Base-by-base conservation (phyloP, 2,113 vertebrate genomes). In the Seriola rivoliana region DNA sequence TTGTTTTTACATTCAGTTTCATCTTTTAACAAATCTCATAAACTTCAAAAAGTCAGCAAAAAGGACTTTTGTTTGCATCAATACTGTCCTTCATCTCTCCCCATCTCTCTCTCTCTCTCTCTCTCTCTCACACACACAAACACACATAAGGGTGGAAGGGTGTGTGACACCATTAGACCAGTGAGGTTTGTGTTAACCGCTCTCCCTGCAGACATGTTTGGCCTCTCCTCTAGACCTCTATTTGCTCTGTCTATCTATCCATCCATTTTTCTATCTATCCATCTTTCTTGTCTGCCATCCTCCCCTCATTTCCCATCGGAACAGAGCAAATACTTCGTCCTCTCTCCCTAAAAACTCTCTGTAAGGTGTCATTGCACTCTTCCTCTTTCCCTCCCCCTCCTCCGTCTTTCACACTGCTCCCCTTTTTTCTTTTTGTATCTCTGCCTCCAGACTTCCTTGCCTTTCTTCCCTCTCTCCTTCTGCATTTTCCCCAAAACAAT, bases 171-270 rank as follows among this genome's bases (percentile, higher is more conserved):
- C 63, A 80, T 82, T 76, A 91, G 52, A 88, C 59, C 80, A 71
- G 80, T 75, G 81, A 76, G 82, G 79, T 78, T 79, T 80, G 75
- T 85, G 84, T 68, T 70, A 84, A 73, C 75, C 36, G 25, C 70
- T 80, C 19, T 84, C 88, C 83, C 89, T 80, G 86, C 74, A 81
- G 88, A 80, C 71, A 85, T 75, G 69, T 80, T 90, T 79, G 60
- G 82, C 78, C 79, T 88, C 78, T 58, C 72, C 75, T 75, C 54
- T 40, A 72, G 66, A 76, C 60, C 67, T 88, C 54, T 76, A 77
- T 88, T 81, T 90, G 60, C 66, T 75, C 82, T 5, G 3, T 78
- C 42, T 52, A 75, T 80, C 58, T 52, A 78, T 83, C 59, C 46
- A 69, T 89, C 59, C 50, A 57, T 86, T 34, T 25, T 64, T 79